Percentiles rank a stretch among this genome's conserved stretches.
phyloP scores from a whole-genome alignment of 1,140 invertebrate species.

The Drosophila nebulosa region DNA sequence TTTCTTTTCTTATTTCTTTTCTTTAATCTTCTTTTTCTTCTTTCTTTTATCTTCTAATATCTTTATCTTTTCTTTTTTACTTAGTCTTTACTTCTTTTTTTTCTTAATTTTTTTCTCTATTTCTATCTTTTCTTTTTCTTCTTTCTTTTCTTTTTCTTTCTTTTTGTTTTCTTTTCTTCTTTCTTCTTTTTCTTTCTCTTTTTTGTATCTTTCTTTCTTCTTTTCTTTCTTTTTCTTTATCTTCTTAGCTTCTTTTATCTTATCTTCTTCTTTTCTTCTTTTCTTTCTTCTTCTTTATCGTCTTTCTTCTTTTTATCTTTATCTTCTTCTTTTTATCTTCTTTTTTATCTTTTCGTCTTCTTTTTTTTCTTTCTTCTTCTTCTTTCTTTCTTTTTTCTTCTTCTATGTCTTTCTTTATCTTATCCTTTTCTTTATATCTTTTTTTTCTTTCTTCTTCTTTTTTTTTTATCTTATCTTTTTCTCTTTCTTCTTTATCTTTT shows the following conservation, averaged over 20 bases:
- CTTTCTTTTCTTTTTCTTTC: too few relatives aligned
- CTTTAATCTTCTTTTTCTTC: too few relatives aligned
- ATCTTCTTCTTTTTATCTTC: neutral
- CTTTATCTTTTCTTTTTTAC: too few relatives aligned
- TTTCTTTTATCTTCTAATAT: too few relatives aligned
- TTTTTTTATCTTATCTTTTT: neutral
- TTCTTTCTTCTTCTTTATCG: neutral
- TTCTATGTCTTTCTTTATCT: too few relatives aligned
- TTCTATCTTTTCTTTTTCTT: too few relatives aligned
- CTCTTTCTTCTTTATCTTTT: neutral
- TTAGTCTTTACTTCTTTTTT: too few relatives aligned
- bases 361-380: neutral
- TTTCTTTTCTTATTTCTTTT: too few relatives aligned
- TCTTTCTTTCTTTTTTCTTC: neutral
- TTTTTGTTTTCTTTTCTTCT: too few relatives aligned
- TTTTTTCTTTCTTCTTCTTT: neutral
- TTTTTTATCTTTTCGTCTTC: neutral
- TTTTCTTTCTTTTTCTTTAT: neutral
- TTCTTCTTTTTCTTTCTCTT: too few relatives aligned
- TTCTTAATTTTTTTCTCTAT: too few relatives aligned
- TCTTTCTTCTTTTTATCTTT: too few relatives aligned
- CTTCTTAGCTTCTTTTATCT: neutral
- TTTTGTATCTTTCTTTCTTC: neutral
- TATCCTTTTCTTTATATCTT: neutral
- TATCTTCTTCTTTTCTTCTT: neutral